Conservation (phyloP, 2,797 vertebrate species). For the Pterois miles region DNA sequence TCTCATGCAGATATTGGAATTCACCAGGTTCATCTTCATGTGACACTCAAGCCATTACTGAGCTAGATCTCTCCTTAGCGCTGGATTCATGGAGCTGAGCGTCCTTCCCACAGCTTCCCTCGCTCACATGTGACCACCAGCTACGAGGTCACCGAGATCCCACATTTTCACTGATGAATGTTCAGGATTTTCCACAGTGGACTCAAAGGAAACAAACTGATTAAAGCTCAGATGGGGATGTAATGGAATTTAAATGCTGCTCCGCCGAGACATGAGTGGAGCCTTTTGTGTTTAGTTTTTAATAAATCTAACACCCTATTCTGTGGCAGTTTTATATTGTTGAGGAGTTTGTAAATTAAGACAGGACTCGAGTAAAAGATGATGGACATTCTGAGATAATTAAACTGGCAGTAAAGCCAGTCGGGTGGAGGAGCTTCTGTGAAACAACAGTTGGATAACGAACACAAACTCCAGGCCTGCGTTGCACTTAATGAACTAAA, state of each 20-base stretch:
- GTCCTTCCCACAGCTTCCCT: neutral
- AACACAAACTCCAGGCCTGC: slow-evolving; percentile 37
- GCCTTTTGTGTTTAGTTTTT: slow-evolving; percentile 6
- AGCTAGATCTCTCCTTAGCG: neutral
- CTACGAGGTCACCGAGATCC: slow-evolving; percentile 66
- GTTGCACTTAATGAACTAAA: slow-evolving; percentile 67
- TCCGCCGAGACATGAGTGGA: neutral
- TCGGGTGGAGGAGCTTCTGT: slow-evolving; percentile 29
- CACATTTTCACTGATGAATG: slow-evolving; percentile 64
- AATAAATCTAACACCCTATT: slow-evolving; percentile 8
- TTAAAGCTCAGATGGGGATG: neutral
- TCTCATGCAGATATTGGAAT: slow-evolving; percentile 6
- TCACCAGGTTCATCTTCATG: slow-evolving; percentile 9
- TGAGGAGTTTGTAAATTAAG: slow-evolving; percentile 19
- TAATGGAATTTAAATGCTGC: neutral
- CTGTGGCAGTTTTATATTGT: neutral
- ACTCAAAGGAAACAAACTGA: slow-evolving; percentile 46
- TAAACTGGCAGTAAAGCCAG: slow-evolving; percentile 13
- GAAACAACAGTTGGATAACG: slow-evolving; percentile 39
- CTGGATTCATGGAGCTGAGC: neutral
- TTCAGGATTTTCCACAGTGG: slow-evolving; percentile 69
- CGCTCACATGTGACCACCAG: slow-evolving; percentile 41
- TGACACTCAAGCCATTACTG: neutral
- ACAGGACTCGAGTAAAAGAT: slow-evolving; percentile 11
- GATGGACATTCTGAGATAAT: slow-evolving; percentile 38